Evolutionary conservation across 2,888 invertebrate genomes (phyloP), one percentile per base, ranked within the genome.

Genomic region (Criorhina ranunculi): DNA sequence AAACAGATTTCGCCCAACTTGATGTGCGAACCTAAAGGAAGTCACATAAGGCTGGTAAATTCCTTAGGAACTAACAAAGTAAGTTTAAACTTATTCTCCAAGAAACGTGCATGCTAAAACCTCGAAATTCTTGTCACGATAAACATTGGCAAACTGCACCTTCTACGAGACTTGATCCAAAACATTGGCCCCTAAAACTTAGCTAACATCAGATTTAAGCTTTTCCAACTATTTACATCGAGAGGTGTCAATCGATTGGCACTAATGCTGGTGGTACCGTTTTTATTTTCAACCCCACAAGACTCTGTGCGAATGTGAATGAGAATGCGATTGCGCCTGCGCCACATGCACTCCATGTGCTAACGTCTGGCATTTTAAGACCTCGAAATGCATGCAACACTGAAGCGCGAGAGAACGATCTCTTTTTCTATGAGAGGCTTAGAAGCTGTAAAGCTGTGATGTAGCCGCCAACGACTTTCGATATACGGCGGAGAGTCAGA

Each of bases 391-490:
- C 35, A 37, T n/a, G n/a, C 49, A 31, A 12, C 51, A 51, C 15
- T 53, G 55, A 70, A 40, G 70, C 33, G 31, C 6, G 15, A 29
- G 12, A 42, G 60, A 77, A 60, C 12, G 17, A 53, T 69, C 33
- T 42, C 42, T 60, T 53, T 57, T 69, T 53, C 31, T 62, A 37
- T 69, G 44, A 42, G 37, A 77, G 37, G 46, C 55, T 70, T 55
- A 57, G 62, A 78, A 70, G 46, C 53, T 70, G 64, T 42, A 31
- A 55, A 55, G 49, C 73, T 76, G 37, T 62, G 66, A 78, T 78
- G 46, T 78, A 78, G 70, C 78, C 78, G 78, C 78, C 78, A 69
- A 60, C 40, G 53, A 51, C 55, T 55, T 75, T 64, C 40, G 31
- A 6, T 35, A 31, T 19, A 24, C 2, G 12, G 53, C 12, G 46